phyloP scores from a whole-genome alignment of 2,113 vertebrate species.

The Ciconia boyciana region DNA sequence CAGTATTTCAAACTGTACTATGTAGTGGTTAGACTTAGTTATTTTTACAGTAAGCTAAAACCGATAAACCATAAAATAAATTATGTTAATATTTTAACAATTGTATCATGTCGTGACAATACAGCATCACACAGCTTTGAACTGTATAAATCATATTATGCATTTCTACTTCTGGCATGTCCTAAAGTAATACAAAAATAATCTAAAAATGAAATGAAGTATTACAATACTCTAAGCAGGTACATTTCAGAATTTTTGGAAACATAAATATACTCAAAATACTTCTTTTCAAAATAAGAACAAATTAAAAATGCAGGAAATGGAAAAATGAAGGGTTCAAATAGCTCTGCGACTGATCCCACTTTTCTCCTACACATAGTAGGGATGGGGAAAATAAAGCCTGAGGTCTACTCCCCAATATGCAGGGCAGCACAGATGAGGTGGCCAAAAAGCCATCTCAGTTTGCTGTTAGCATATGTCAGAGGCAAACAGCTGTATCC shows the following conservation, averaged over 20 bases:
- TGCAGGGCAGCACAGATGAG: neutral
- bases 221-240: neutral
- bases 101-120: neutral
- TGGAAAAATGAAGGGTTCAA: neutral
- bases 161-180: neutral
- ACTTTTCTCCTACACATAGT: neutral
- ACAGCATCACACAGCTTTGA: neutral
- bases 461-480: neutral
- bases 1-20: neutral
- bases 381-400: neutral
- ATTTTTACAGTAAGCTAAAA: conserved; percentile 5
- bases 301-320: neutral
- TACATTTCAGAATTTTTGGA: neutral
- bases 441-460: neutral
- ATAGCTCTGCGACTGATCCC: neutral
- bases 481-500: neutral
- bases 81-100: conserved; percentile 7
- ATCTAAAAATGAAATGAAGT: neutral
- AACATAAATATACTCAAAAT: neutral
- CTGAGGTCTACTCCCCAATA: neutral
- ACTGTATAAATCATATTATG: neutral
- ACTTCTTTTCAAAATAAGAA: neutral
- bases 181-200: neutral
- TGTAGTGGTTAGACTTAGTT: neutral
- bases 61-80: neutral